phyloP scores from a whole-genome alignment of 2,888 invertebrate species.

The Stomorhina lunata region DNA sequence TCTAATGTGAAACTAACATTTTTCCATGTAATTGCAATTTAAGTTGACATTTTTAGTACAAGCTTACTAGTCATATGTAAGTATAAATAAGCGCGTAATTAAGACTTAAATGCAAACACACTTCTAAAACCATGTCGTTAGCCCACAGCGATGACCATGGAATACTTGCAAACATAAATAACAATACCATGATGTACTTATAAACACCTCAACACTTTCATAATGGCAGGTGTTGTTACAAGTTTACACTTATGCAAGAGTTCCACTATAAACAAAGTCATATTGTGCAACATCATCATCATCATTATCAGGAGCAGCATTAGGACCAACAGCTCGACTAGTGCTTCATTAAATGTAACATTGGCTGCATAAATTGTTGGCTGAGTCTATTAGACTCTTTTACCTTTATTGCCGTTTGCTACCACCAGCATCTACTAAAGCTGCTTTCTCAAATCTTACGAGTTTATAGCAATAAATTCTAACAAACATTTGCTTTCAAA shows the following conservation, averaged over 20 bases:
- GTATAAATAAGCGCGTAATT: too few relatives aligned
- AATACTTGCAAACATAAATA: conserved; percentile 7
- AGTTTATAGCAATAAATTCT: neutral
- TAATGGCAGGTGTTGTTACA: conserved; percentile 34
- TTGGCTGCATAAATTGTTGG: neutral
- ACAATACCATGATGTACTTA: neutral
- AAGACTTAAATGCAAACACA: too few relatives aligned
- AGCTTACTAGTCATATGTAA: too few relatives aligned
- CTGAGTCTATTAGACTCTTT: neutral
- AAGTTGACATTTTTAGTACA: too few relatives aligned
- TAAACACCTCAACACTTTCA: conserved; percentile 52
- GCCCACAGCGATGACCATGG: neutral
- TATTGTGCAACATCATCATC: conserved; percentile 8
- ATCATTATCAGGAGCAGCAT: neutral
- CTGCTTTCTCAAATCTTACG: neutral
- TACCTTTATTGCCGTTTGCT: conserved; percentile 19
- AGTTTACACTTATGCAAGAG: neutral
- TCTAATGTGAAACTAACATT: too few relatives aligned
- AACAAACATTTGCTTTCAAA: neutral
- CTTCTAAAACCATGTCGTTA: too few relatives aligned
- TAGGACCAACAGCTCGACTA: neutral
- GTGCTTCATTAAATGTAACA: neutral
- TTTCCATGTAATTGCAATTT: too few relatives aligned
- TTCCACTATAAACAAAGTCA: neutral
- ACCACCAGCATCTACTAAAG: neutral